Evolutionary conservation across 2,113 vertebrate genomes (phyloP).

Genomic region (Psittacula cyanocephala): DNA sequence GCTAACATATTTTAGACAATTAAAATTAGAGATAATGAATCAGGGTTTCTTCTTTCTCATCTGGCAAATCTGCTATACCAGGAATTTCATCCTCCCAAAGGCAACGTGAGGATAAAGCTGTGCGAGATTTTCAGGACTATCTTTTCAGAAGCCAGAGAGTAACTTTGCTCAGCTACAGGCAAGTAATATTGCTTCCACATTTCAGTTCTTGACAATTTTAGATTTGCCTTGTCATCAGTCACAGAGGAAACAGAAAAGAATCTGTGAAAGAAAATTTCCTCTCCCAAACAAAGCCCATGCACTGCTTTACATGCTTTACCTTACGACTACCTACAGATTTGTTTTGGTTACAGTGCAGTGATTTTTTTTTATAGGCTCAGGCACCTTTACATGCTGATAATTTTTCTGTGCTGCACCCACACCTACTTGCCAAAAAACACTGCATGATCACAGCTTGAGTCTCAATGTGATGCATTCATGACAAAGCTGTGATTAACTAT

Average conservation of each 20-base stretch:
- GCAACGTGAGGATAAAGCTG: not conserved
- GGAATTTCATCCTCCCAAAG: not conserved
- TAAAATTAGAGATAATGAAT: not conserved
- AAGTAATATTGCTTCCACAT: not conserved
- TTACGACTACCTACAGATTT: not conserved
- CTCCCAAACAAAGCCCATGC: not conserved
- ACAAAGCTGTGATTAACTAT: not conserved
- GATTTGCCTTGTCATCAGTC: not conserved
- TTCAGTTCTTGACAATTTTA: not conserved
- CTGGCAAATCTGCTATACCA: not conserved
- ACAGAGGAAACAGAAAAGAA: not conserved
- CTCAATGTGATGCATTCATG: not conserved
- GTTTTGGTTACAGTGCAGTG: not conserved
- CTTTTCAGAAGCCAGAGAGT: not conserved
- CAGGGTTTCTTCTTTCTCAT: not conserved
- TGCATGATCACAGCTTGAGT: not conserved
- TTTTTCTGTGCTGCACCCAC: not conserved
- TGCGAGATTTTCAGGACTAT: not conserved
- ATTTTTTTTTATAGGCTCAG: not conserved
- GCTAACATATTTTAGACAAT: not conserved
- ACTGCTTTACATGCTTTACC: not conserved
- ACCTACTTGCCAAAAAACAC: not conserved
- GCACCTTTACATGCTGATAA: not conserved
- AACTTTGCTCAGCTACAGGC: not conserved
- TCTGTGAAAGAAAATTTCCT: not conserved